Base-by-base conservation (phyloP, 2,888 invertebrate species). In the Matsumyia berberina region DNA sequence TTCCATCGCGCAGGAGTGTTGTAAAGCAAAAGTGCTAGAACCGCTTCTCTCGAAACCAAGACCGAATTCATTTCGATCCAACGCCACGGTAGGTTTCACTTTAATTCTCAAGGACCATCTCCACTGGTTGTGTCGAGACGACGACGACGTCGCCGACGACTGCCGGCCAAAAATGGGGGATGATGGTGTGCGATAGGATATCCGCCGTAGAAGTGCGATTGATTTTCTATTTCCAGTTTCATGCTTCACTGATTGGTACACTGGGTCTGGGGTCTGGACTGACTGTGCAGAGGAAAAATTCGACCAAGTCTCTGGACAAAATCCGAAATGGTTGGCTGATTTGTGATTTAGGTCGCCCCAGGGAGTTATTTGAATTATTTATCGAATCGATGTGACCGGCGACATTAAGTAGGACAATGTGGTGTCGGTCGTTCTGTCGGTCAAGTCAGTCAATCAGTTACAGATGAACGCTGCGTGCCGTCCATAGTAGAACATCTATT, bases 221-320 rank as follows among this genome's bases (percentile, higher is more conserved):
- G 85, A 85, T 85, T 85, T 85, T 74, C 85, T 85, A 85, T 85
- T 85, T 85, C 66, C 74, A 85, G 85, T 76, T 85, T 80, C 70
- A 80, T 80, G 80, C 85, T 80, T 70, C 85, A 85, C 66, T 80
- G 85, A 80, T 76, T 85, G 69, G 67, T 66, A 58, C 53, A 60
- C 24, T 33, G 69, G 46, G 5, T 12, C 24, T 24, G 24, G 73
- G 15, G n/a, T n/a, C n/a, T 33, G 53, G 37, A 60, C 24, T 29
- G 62, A 62, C 7, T 29, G 31, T 29, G 42, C 7, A 5, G 0
- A 11, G 17, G 8, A 19, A 29, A 19, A 33, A 35, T 11, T 4
- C 37, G 49, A 39, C 44, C 17, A 44, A 77, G n/a, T n/a, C n/a
- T n/a, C 37, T 64, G 73, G 72, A 81, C 44, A 33, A 39, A 62